Conservation (phyloP, 2,888 invertebrate genomes). For the Blastobasis adustella region DNA sequence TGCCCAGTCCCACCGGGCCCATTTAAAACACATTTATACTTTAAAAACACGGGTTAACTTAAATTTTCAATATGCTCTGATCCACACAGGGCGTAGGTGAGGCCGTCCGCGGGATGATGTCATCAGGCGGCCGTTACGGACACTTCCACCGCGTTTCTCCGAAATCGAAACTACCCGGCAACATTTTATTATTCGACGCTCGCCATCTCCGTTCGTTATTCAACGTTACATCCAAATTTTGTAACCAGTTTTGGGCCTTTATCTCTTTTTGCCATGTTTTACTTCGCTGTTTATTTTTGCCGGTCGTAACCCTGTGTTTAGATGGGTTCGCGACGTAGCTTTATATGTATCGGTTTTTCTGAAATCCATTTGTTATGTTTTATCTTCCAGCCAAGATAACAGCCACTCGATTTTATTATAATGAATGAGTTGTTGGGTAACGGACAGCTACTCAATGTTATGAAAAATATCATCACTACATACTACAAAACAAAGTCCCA, state of each 20-base stretch:
- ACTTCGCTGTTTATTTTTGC: conserved; percentile 8
- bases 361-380: too few species aligned
- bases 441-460: too few species aligned
- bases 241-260: conserved; percentile 51
- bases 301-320: neutral
- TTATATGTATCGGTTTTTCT: too few species aligned
- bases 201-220: conserved; percentile 45
- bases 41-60: conserved; percentile 6
- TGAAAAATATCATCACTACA: too few species aligned
- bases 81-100: conserved; percentile 40
- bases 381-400: too few species aligned
- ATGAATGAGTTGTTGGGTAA: too few species aligned
- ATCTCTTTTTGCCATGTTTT: conserved; percentile 25
- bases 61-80: too few species aligned
- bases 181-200: conserved; percentile 52
- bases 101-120: conserved; percentile 37
- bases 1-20: too few species aligned
- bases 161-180: conserved; percentile 46
- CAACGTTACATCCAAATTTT: conserved; percentile 37
- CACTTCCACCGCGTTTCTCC: conserved; percentile 54
- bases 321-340: too few species aligned
- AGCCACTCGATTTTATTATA: too few species aligned
- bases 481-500: too few species aligned
- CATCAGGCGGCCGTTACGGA: conserved; percentile 28
- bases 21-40: neutral